A percentile compares a stretch with the other conserved stretches of the same genome.
phyloP scores from a whole-genome alignment of 2,797 vertebrate genomes.

The Morus bassanus region DNA sequence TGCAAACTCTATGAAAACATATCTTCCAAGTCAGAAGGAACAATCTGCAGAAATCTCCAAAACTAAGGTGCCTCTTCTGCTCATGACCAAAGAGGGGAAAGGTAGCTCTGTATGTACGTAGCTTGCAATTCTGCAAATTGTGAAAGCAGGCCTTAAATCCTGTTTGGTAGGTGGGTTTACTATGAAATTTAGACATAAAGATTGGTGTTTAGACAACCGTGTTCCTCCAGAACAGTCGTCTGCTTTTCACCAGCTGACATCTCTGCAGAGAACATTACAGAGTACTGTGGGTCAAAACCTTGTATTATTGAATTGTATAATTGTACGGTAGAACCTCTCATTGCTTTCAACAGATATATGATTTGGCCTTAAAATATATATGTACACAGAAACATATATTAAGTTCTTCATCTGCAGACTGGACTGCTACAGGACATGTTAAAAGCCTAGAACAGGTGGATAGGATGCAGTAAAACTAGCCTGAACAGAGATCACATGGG shows the following conservation, averaged over 20 bases:
- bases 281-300: background rate
- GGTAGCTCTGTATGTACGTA: accelerated
- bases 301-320: background rate
- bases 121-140: background rate
- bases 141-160: background rate
- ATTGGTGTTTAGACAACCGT: background rate
- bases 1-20: background rate
- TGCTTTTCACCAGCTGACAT: background rate
- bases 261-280: background rate
- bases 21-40: background rate
- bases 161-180: background rate
- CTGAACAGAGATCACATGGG: accelerated
- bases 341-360: accelerated
- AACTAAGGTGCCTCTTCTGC: background rate
- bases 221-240: background rate
- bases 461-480: background rate
- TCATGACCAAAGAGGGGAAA: background rate
- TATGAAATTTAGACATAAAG: background rate
- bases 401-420: background rate
- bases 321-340: background rate
- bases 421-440: background rate
- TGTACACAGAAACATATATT: background rate
- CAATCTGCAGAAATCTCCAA: background rate
- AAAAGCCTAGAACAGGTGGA: background rate
- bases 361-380: background rate